Conservation (phyloP, 2,113 vertebrate genomes). For the Alosa alosa region DNA sequence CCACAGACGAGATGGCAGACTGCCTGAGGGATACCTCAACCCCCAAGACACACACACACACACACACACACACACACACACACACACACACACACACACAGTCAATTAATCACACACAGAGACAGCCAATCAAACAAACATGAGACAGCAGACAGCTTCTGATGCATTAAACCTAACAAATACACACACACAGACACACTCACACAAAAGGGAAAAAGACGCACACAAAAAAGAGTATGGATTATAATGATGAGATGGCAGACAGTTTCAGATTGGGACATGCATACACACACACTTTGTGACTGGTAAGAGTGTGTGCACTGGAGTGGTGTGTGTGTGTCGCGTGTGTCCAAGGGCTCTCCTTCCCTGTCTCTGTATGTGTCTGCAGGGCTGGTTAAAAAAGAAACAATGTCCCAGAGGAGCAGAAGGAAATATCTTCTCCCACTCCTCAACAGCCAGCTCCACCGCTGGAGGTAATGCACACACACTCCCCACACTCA, state of each 20-base stretch:
- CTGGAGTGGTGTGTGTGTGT: not conserved
- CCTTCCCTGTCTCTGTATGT: not conserved
- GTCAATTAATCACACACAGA: not conserved
- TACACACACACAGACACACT: not conserved
- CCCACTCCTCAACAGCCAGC: not conserved
- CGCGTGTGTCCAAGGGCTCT: not conserved
- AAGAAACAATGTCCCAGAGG: not conserved
- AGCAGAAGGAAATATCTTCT: not conserved
- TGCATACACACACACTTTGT: not conserved
- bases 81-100: not conserved
- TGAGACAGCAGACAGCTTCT: not conserved
- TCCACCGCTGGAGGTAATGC: not conserved
- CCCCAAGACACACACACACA: not conserved
- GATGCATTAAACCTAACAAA: not conserved
- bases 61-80: constrained; percentile 9
- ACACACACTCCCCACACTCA: not conserved
- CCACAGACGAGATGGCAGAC: constrained; percentile 2
- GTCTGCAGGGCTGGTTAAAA: not conserved
- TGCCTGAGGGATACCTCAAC: not conserved
- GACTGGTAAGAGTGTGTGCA: no score
- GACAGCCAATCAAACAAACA: not conserved
- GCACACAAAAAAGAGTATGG: no score
- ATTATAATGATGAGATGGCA: no score
- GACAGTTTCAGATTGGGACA: not conserved
- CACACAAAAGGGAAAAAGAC: not conserved